phyloP scores from a whole-genome alignment of 1,140 invertebrate genomes.

The Microplitis mediator region DNA sequence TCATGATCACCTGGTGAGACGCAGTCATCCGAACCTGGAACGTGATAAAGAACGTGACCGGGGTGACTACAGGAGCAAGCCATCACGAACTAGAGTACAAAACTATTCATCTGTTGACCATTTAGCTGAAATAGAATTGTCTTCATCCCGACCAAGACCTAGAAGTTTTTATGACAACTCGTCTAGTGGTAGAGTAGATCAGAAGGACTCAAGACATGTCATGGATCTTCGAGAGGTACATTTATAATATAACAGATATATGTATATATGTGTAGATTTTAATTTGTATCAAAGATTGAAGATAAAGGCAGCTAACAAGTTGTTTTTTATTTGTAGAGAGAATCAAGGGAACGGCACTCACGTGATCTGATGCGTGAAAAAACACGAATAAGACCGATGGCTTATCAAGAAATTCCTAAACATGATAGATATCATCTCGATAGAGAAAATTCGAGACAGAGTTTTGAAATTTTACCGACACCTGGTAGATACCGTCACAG shows the following conservation, averaged over 20 bases:
- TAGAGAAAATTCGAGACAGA: conserved; percentile 58
- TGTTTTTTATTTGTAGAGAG: conserved; percentile 25
- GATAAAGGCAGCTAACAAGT: neutral
- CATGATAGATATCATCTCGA: conserved; percentile 66
- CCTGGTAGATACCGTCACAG: conserved; percentile 63
- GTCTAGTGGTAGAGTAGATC: conserved; percentile 45
- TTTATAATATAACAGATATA: neutral
- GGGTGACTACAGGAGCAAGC: conserved; percentile 44
- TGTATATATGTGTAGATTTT: too few relatives aligned
- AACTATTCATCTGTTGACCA: conserved; percentile 48
- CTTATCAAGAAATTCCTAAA: conserved; percentile 64
- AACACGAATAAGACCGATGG: conserved; percentile 45
- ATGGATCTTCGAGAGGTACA: conserved; percentile 24
- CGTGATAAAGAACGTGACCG: conserved; percentile 43
- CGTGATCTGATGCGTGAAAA: conserved; percentile 39
- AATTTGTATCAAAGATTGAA: neutral
- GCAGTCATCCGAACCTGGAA: conserved; percentile 50
- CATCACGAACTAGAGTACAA: conserved; percentile 49
- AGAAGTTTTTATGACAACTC: conserved; percentile 59
- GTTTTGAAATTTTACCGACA: conserved; percentile 53
- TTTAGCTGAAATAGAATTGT: conserved; percentile 46
- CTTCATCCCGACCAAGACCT: conserved; percentile 47
- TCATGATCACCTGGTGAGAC: conserved; percentile 49
- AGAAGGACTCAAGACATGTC: conserved; percentile 47
- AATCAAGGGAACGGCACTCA: conserved; percentile 29